Evolutionary conservation across 2,113 vertebrate genomes (phyloP).

Genomic region (Phoxinus phoxinus): DNA sequence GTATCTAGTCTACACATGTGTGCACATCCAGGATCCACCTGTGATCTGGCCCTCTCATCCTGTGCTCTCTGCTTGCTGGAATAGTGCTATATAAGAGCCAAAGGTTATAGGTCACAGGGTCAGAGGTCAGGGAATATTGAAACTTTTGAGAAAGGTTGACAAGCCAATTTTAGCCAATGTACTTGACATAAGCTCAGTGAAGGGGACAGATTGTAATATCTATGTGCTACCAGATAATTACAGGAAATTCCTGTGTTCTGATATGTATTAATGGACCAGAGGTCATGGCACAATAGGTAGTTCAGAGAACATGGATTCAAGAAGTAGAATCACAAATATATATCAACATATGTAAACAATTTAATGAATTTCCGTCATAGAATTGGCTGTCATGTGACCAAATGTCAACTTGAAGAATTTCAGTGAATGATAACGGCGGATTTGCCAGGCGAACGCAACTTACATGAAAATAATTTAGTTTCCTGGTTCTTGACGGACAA

Average conservation of each 20-base stretch:
- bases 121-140: slow-evolving; percentile 61
- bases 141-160: slow-evolving; percentile 61
- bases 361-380: not conserved
- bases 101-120: slow-evolving; percentile 55
- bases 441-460: too few relatives aligned
- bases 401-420: not conserved
- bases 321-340: not conserved
- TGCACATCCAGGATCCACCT: slow-evolving; percentile 75
- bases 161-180: slow-evolving; percentile 76
- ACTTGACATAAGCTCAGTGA: slow-evolving; percentile 50
- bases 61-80: slow-evolving; percentile 49
- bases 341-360: not conserved
- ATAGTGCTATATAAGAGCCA: slow-evolving; percentile 38
- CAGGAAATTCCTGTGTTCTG: slow-evolving; percentile 25
- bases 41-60: slow-evolving; percentile 70
- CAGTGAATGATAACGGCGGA: too few relatives aligned
- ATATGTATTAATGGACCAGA: slow-evolving; percentile 1
- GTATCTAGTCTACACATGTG: slow-evolving; percentile 35
- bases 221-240: slow-evolving; percentile 49
- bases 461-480: too few relatives aligned
- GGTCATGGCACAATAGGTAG: not conserved
- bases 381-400: not conserved
- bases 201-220: slow-evolving; percentile 20
- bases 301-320: not conserved
- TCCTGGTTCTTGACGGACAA: too few relatives aligned